Conservation (phyloP, 2,888 invertebrate species). For the Stictocephala bisonia region DNA sequence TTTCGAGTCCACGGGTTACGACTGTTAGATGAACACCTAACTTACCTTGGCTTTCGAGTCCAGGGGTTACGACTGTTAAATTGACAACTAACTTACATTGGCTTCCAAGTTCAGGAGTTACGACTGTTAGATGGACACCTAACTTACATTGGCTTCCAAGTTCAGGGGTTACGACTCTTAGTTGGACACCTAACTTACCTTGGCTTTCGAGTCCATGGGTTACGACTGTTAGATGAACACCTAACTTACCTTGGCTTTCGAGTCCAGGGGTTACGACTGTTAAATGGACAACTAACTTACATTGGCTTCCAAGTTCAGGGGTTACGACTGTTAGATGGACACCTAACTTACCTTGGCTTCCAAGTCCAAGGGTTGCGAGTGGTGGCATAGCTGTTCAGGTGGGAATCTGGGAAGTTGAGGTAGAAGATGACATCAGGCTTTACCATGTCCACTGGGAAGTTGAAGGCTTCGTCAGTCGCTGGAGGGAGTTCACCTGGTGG, state of each 20-base stretch:
- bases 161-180: neutral
- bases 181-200: too few species aligned
- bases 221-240: too few species aligned
- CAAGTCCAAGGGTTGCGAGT: neutral
- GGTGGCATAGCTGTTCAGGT: neutral
- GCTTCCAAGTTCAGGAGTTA: too few species aligned
- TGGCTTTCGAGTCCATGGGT: too few species aligned
- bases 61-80: too few species aligned
- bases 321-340: neutral
- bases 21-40: too few species aligned
- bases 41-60: too few species aligned
- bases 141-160: neutral
- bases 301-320: neutral
- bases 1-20: too few species aligned
- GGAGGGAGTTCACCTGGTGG: neutral
- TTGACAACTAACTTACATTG: too few species aligned
- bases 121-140: too few species aligned
- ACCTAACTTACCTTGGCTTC: neutral
- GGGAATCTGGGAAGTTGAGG: neutral
- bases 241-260: too few species aligned
- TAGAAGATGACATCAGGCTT: constrained; percentile 27
- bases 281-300: neutral
- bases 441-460: neutral
- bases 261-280: too few species aligned
- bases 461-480: neutral